A percentile compares a stretch with the other conserved stretches of the same genome.
phyloP scores from a whole-genome alignment of 2,113 vertebrate species.

The Anhinga anhinga region DNA sequence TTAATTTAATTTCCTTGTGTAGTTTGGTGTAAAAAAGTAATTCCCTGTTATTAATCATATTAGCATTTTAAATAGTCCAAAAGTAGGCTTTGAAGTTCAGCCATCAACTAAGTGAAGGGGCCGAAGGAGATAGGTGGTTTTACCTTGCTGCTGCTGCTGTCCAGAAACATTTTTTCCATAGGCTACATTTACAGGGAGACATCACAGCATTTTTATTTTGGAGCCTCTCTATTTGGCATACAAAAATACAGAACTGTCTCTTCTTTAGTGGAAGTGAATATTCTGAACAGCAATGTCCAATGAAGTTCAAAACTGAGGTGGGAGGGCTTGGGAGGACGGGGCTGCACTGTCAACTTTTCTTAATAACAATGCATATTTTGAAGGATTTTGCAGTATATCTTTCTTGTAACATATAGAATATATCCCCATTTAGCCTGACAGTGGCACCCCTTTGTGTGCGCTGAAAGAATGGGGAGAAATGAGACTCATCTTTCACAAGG shows the following conservation, averaged over 20 bases:
- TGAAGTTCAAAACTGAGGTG: background rate
- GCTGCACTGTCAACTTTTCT: background rate
- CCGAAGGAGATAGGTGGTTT: background rate
- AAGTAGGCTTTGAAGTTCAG: slow-evolving; percentile 33
- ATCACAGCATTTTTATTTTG: background rate
- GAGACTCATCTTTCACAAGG: background rate
- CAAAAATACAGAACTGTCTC: background rate
- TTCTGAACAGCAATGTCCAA: background rate
- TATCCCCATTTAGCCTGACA: background rate
- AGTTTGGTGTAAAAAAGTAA: slow-evolving; percentile 51
- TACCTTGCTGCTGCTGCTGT: background rate
- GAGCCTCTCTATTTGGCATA: background rate
- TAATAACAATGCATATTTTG: background rate
- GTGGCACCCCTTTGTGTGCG: background rate
- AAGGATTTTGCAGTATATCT: background rate
- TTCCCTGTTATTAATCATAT: slow-evolving; percentile 41
- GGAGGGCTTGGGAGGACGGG: background rate
- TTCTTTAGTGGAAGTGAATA: background rate
- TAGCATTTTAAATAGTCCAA: slow-evolving; percentile 39
- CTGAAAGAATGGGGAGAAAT: background rate
- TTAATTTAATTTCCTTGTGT: slow-evolving; percentile 55
- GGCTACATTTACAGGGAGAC: background rate
- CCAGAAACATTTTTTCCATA: background rate
- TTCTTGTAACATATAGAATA: background rate
- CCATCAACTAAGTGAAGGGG: background rate